Percentiles rank a stretch among this genome's conserved stretches.
These are phyloP conservation scores for Teleogryllus oceanicus DNA, from an alignment of 2,888 invertebrate species.

Conservation along the genomic window DNA sequence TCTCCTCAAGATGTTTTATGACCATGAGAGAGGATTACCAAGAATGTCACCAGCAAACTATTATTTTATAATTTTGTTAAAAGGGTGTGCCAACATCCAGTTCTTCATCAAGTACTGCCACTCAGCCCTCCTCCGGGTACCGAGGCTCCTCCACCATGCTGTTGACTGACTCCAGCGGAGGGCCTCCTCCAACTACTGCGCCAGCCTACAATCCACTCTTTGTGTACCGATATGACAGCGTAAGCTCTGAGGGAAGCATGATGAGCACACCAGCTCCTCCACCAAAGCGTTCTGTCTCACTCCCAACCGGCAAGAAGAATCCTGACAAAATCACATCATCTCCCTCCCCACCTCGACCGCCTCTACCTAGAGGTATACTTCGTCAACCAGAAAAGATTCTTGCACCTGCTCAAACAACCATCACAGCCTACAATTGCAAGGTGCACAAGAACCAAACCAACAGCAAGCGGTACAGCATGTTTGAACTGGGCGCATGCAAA, in stretches of 20 bases:
- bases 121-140: slow-evolving; percentile 82
- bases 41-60: too few relatives aligned
- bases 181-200: slow-evolving; percentile 58
- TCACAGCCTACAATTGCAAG: slow-evolving; percentile 44
- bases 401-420: slow-evolving; percentile 47
- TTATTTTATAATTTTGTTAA: not conserved
- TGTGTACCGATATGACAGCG: slow-evolving; percentile 77
- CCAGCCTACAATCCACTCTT: slow-evolving; percentile 68
- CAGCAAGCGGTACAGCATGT: slow-evolving; percentile 73
- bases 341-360: slow-evolving; percentile 65
- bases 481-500: slow-evolving; percentile 60
- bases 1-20: too few relatives aligned
- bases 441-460: slow-evolving; percentile 52
- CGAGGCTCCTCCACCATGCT: slow-evolving; percentile 78
- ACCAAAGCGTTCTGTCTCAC: slow-evolving; percentile 65
- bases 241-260: slow-evolving; percentile 69
- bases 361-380: slow-evolving; percentile 68
- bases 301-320: slow-evolving; percentile 48
- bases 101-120: slow-evolving; percentile 43
- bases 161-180: slow-evolving; percentile 69
- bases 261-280: slow-evolving; percentile 52
- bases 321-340: slow-evolving; percentile 50
- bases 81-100: slow-evolving; percentile 6
- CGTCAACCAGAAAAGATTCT: slow-evolving; percentile 52
- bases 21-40: too few relatives aligned